Conservation (phyloP, 1,140 invertebrate species). For the Drosophila serrata region DNA sequence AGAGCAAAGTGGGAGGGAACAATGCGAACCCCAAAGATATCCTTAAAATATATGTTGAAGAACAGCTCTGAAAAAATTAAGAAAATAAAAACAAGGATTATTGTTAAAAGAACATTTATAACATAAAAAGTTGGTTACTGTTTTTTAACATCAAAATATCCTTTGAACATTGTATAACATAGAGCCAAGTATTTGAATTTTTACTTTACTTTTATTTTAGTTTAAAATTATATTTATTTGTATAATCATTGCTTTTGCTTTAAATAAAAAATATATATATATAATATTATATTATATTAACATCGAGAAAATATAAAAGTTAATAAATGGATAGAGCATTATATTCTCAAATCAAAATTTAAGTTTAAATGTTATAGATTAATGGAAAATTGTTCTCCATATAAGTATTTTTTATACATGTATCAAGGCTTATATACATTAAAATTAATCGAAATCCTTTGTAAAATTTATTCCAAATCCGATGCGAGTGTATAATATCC, state of each 20-base stretch:
- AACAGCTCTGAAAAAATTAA: neutral
- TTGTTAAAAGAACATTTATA: neutral
- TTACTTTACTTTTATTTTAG: too few species aligned
- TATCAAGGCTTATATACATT: neutral
- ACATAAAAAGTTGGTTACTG: neutral
- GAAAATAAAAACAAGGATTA: neutral
- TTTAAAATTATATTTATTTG: too few species aligned
- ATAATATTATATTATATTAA: too few species aligned
- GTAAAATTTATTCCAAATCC: neutral
- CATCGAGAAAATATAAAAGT: too few species aligned
- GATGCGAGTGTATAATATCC: constrained; percentile 28
- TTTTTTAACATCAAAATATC: neutral
- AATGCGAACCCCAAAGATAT: too few species aligned
- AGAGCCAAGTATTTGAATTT: too few species aligned
- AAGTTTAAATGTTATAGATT: neutral
- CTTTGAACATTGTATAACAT: too few species aligned
- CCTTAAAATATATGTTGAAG: too few species aligned
- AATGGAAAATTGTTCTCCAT: too few species aligned
- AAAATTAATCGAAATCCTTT: neutral
- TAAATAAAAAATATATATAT: too few species aligned
- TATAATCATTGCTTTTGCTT: too few species aligned
- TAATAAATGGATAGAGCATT: neutral
- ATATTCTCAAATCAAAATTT: neutral
- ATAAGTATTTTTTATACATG: too few species aligned
- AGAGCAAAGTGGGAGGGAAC: constrained; percentile 27